Base-by-base conservation (phyloP, 1,140 invertebrate genomes). In the Pachypsylla venusta region DNA sequence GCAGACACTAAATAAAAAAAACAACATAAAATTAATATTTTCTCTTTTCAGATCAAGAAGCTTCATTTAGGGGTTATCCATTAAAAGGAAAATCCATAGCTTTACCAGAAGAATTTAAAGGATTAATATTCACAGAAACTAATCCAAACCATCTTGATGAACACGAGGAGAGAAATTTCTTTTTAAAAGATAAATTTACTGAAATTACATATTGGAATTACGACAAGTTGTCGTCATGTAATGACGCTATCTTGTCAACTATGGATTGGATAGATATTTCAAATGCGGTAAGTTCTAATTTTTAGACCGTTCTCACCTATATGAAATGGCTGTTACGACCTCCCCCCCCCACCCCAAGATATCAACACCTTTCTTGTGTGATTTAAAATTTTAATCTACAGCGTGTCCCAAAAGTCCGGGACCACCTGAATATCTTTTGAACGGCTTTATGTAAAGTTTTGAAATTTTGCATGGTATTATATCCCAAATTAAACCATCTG, bases 181-280 rank as follows among this genome's bases (percentile, higher is more conserved):
- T 48, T 22, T n/a, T 48, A 22, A 48, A 48, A 48, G 42, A 48
- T 10, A 48, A 48, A 5, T 48, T 48, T n/a, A 48, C 16, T 22
- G 22, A 19, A 5, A 48, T 88, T 54, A 79, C 74, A 1, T 81
- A 82, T 67, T 89, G 87, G 87, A 88, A 89, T 69, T 86, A 84
- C 75, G 84, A 87, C 65, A 83, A 80, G 24, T 16, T 56, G 42
- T 82, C 85, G 30, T 80, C 79, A 3, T 77, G 77, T 62, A 83
- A 84, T 69, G 85, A 89, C 70, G 71, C 75, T 16, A 68, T 87
- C 54, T 62, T 73, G 1, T 76, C 79, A 67, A 80, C 82, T 12
- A 63, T 88, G 53, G 79, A 85, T 62, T 89, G 85, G 85, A 77
- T 87, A n/a, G 77, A 84, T 61, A 78, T 89, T 30, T 79, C 85